A percentile compares a stretch with the other conserved stretches of the same genome.
phyloP scores from a whole-genome alignment of 2,113 vertebrate species.

The Sceloporus undulatus region DNA sequence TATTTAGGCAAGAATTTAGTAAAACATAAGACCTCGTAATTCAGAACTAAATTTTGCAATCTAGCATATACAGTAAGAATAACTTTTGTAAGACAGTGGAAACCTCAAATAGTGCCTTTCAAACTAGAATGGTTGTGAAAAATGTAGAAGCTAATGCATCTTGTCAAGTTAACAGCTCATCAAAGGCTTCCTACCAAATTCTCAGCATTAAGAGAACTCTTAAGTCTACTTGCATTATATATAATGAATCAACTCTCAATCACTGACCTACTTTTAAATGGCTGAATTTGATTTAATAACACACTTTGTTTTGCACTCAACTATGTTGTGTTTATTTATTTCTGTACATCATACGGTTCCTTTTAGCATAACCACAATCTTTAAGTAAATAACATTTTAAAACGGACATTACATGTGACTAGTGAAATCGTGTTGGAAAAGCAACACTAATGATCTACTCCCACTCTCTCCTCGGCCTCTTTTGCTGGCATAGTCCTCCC shows the following conservation, averaged over 20 bases:
- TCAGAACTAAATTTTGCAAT: background rate
- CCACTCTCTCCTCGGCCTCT: background rate
- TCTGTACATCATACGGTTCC: background rate
- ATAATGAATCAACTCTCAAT: constrained; percentile 13
- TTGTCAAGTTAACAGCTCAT: background rate
- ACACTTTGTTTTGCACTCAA: background rate
- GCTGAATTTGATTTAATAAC: background rate
- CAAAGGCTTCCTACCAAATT: background rate
- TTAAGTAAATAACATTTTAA: background rate
- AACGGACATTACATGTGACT: background rate
- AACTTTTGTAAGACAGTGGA: background rate
- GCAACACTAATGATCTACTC: background rate
- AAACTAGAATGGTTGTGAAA: constrained; percentile 1
- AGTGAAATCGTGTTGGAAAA: background rate
- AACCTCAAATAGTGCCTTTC: background rate
- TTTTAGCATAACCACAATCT: background rate
- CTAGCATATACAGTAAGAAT: background rate
- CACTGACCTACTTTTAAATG: background rate
- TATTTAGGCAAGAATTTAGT: no score
- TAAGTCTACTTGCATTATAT: background rate
- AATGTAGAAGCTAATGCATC: background rate
- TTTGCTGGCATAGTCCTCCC: background rate
- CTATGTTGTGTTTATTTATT: background rate
- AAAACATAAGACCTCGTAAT: background rate
- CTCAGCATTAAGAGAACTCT: constrained; percentile 6